Conservation (phyloP, 2,888 invertebrate genomes). For the Coecobrya sp. region DNA sequence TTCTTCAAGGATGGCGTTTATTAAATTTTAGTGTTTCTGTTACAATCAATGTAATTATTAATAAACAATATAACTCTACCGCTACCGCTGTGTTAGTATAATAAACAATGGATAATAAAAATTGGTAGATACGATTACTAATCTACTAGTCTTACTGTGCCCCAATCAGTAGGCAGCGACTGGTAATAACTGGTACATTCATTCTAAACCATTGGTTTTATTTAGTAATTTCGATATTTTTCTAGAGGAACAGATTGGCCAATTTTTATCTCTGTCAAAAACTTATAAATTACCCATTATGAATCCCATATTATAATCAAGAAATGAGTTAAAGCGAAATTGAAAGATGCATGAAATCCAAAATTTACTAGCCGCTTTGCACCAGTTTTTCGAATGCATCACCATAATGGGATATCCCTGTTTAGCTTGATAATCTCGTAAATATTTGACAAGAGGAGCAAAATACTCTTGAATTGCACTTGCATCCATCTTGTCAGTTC, state of each 20-base stretch:
- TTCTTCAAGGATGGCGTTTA: no score
- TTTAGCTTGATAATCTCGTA: constrained; percentile 92
- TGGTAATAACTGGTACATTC: no score
- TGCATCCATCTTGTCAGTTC: constrained; percentile 91
- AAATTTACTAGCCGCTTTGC: constrained; percentile 26
- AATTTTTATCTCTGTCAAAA: not conserved
- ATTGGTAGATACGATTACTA: no score
- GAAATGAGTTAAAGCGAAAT: not conserved
- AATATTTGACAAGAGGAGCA: constrained; percentile 93
- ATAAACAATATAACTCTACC: no score
- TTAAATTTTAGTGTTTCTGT: no score
- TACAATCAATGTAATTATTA: no score
- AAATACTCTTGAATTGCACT: constrained; percentile 94
- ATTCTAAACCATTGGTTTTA: no score
- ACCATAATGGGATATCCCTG: constrained; percentile 90
- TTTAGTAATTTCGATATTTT: not conserved
- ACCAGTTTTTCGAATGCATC: constrained; percentile 82
- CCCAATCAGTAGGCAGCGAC: no score
- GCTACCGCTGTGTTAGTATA: no score
- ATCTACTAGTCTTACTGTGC: no score
- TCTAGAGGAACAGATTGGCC: not conserved
- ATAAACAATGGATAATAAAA: no score
- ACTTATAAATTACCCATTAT: not conserved
- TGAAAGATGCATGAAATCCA: constrained; percentile 6
- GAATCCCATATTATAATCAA: no score